Evolutionary conservation across 2,113 vertebrate species (phyloP), one percentile per base, ranked within the genome.

Genomic region (Ceuthmochares aereus): DNA sequence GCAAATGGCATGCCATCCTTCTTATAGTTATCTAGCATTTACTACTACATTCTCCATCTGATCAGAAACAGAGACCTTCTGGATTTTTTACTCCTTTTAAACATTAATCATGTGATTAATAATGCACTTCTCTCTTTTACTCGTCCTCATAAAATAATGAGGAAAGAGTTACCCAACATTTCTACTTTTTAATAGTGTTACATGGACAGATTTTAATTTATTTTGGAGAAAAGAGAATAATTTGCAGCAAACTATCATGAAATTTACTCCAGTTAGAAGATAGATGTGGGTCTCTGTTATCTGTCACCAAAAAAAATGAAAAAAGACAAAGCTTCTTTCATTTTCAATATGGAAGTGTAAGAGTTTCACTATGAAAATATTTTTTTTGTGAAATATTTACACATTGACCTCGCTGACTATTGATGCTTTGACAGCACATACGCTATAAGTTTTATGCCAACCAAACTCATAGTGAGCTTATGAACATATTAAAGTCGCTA

Each of bases 21-120:
- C 87, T 77, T 69, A 78, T 49, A 36, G 8, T 64, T 59, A 54
- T 5, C 62, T 68, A 72, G 43, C 78, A 51, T 45, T 84, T 86
- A 68, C 52, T 30, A 12, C 14, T 58, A 49, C 6, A 13, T 91
- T 92, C 34, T 91, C 58, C 70, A 56, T 36, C 86, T n/a, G 9
- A 47, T 79, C 79, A 74, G 85, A 94, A 95, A 79, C 20, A 86
- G 78, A 83, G 78, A 82, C 20, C 17, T 90, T 27, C 64, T 58
- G 54, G 74, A 85, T 84, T 51, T 26, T 82, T 91, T 83, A 79
- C 51, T 80, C 32, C 49, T 77, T 86, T 91, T 89, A 90, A 97
- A 75, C 25, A 76, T 60, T 89, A 67, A 76, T 92, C 62, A 90
- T 69, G 47, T 62, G 13, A 12, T 67, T 90, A 93, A 74, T 86